Evolutionary conservation across 2,797 vertebrate species (phyloP).

Genomic region (Gallinago stenura): DNA sequence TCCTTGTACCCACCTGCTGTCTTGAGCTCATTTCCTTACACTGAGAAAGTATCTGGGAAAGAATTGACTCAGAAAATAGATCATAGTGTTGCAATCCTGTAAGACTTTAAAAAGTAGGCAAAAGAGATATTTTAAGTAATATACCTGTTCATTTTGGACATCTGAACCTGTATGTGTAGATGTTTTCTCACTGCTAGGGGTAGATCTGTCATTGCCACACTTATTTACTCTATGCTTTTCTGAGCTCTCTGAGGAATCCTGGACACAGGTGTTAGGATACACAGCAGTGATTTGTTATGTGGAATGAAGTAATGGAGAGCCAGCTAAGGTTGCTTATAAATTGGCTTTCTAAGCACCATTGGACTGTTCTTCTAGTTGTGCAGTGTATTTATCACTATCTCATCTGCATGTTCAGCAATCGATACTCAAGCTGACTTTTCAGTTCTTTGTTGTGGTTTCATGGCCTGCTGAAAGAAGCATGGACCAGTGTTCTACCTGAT

Average conservation of each 20-base stretch:
- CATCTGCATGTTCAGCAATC: background rate
- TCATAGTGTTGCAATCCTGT: background rate
- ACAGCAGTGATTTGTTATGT: background rate
- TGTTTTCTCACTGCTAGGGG: background rate
- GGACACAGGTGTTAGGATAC: background rate
- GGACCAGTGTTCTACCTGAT: background rate
- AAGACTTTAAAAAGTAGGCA: background rate
- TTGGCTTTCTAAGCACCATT: background rate
- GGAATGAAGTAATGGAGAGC: background rate
- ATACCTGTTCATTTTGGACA: background rate
- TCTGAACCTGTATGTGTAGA: background rate
- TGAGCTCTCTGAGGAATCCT: background rate
- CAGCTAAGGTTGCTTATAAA: background rate
- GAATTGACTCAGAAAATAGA: background rate
- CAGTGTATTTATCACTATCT: background rate
- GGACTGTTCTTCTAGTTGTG: background rate
- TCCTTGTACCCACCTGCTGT: slow-evolving; percentile 19
- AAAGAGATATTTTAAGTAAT: background rate
- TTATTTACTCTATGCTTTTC: background rate
- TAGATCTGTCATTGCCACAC: background rate
- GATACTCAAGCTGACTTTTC: background rate
- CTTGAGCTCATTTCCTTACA: background rate
- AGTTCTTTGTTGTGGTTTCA: background rate
- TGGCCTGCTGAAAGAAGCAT: background rate
- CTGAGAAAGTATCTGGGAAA: background rate